Base-by-base conservation (phyloP, 2,797 vertebrate species). In the Philypnodon macrostomus region DNA sequence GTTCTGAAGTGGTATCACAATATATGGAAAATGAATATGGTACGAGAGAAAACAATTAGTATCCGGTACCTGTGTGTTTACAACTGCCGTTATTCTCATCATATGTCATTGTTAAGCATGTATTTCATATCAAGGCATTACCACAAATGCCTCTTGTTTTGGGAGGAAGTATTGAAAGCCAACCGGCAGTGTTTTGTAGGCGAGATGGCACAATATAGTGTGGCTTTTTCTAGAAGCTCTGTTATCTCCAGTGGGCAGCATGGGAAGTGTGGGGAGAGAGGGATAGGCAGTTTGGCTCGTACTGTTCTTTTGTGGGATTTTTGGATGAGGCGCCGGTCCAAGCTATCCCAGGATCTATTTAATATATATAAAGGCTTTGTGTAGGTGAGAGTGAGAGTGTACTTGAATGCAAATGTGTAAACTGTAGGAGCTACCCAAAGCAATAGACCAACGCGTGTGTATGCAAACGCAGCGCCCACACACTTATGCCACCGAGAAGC, bases 161-260 rank as follows among this genome's bases (percentile, higher is more conserved):
- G 18, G 52, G 31, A 31, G 15, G 13, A 49, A 50, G 41, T 2
- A n/a, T n/a, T n/a, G n/a, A 55, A 21, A n/a, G 15, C 15, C n/a
- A 24, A 53, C 4, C 54, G 72, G 32, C 37, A 61, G 5, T 42
- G 50, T 27, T 64, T 40, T 19, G 23, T 60, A 15, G 37, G 40
- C 1, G 37, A 52, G 71, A 48, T 56, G 47, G 52, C 45, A 27
- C 8, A 53, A 26, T 33, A 49, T 37, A 23, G 8, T n/a, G n/a
- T n/a, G n/a, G n/a, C n/a, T n/a, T n/a, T n/a, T n/a, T n/a, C n/a
- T n/a, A n/a, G n/a, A n/a, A 21, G 66, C 54, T 66, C 62, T 68
- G 62, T 78, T 79, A 78, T 78, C 72, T 76, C 58, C 58, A 32
- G 14, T 54, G 60, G 48, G 70, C 68, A 70, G 58, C 54, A 68